Percentiles rank a stretch among this genome's conserved stretches.
These are phyloP conservation scores for Heptranchias perlo DNA, from an alignment of 2,113 vertebrate species.

Conservation along the genomic window DNA sequence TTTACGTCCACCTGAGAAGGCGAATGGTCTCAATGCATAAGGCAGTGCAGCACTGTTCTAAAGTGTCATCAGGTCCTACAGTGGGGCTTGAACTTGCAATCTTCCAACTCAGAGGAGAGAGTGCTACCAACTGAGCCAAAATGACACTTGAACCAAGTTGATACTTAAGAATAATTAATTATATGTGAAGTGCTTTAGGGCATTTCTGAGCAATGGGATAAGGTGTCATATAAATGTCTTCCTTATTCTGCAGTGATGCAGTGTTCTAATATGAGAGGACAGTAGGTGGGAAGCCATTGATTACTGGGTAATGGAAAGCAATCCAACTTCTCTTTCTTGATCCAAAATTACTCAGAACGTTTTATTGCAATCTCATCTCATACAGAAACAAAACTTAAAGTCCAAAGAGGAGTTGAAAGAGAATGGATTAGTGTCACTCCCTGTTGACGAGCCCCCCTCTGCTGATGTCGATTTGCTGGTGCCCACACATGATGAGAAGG, in stretches of 20 bases:
- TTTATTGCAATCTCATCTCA: not conserved
- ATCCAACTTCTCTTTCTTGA: not conserved
- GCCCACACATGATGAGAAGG: slow-evolving; percentile 79
- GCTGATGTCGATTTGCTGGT: slow-evolving; percentile 81
- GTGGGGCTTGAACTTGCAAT: not conserved
- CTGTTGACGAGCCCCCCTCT: slow-evolving; percentile 59
- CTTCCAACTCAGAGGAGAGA: not conserved
- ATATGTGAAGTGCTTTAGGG: not conserved
- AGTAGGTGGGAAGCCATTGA: not conserved
- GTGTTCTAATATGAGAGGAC: not conserved
- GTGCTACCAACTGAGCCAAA: not conserved
- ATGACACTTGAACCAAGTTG: too few species aligned
- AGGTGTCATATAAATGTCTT: not conserved
- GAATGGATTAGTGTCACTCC: slow-evolving; percentile 55
- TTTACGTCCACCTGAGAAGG: not conserved
- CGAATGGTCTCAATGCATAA: not conserved
- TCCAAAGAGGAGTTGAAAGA: not conserved
- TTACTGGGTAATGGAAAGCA: not conserved
- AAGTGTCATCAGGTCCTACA: not conserved
- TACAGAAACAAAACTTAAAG: not conserved
- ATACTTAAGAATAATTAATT: not conserved
- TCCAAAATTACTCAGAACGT: not conserved
- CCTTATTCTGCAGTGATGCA: not conserved
- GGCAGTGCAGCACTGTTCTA: not conserved
- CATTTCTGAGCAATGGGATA: not conserved